Evolutionary conservation across 2,797 vertebrate genomes (phyloP).

Genomic region (Ataeniobius toweri): DNA sequence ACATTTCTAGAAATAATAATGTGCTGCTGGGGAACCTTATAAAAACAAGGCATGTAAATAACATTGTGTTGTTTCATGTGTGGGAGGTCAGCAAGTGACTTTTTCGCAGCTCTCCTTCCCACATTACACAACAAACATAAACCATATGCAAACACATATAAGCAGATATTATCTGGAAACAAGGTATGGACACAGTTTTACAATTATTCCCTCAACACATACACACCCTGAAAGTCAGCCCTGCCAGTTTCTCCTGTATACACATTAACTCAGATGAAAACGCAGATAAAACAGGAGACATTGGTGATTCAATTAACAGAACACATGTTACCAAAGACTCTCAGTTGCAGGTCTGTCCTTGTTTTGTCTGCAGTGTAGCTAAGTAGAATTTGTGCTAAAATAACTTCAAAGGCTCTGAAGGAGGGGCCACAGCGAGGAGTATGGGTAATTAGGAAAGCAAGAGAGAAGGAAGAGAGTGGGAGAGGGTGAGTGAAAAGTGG

Average conservation of each 20-base stretch:
- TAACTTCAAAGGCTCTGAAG: slow-evolving; percentile 75
- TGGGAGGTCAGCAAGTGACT: background rate
- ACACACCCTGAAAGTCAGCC: slow-evolving; percentile 22
- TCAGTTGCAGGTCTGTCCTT: slow-evolving; percentile 52
- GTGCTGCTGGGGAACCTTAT: background rate
- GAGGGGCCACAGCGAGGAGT: slow-evolving; percentile 67
- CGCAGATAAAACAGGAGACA: slow-evolving; percentile 64
- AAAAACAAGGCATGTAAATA: background rate
- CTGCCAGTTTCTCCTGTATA: slow-evolving; percentile 46
- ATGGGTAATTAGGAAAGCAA: slow-evolving; percentile 73
- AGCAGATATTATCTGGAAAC: slow-evolving; percentile 57
- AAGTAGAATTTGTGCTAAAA: slow-evolving; percentile 72
- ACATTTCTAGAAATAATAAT: no score
- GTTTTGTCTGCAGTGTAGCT: slow-evolving; percentile 73
- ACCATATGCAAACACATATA: slow-evolving; percentile 14
- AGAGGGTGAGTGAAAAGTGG: slow-evolving; percentile 57
- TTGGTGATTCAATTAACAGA: slow-evolving; percentile 51
- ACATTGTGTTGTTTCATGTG: background rate
- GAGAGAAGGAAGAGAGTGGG: slow-evolving; percentile 33
- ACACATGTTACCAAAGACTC: slow-evolving; percentile 44
- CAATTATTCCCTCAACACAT: slow-evolving; percentile 25
- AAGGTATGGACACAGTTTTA: slow-evolving; percentile 45
- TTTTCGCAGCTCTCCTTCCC: background rate
- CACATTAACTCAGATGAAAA: slow-evolving; percentile 54
- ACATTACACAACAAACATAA: slow-evolving; percentile 22